phyloP scores from a whole-genome alignment of 2,888 invertebrate genomes.

The Neoscelio sp. region DNA sequence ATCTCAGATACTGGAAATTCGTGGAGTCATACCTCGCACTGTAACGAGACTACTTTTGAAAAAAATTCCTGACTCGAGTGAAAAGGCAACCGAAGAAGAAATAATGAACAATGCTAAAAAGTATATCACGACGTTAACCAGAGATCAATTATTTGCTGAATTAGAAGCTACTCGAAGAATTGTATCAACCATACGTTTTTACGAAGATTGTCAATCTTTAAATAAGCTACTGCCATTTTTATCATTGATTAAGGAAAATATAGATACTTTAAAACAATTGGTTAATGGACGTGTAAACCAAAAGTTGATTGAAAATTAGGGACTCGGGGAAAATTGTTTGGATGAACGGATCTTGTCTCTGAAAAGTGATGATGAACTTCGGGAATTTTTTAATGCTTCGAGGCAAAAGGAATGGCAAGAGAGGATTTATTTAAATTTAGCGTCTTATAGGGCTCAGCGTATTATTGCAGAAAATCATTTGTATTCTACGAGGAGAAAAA shows the following conservation, averaged over 20 bases:
- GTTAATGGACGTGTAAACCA: slow-evolving; percentile 73
- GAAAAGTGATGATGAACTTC: slow-evolving; percentile 77
- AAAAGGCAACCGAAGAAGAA: slow-evolving; percentile 67
- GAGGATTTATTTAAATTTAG: slow-evolving; percentile 77
- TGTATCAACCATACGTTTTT: too few relatives aligned
- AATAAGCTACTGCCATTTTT: slow-evolving; percentile 8
- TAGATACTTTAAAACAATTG: slow-evolving; percentile 71
- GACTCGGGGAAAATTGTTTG: slow-evolving; percentile 63
- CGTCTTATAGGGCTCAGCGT: slow-evolving; percentile 78
- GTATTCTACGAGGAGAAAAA: slow-evolving; percentile 76
- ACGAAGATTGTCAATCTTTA: slow-evolving; percentile 7
- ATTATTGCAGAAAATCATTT: slow-evolving; percentile 77
- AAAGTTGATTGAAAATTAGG: slow-evolving; percentile 56
- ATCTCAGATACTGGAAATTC: slow-evolving; percentile 77
- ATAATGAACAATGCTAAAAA: slow-evolving; percentile 1
- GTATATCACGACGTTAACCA: slow-evolving; percentile 70
- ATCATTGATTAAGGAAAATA: not conserved
- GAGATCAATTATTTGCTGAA: slow-evolving; percentile 76
- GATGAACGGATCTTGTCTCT: slow-evolving; percentile 74
- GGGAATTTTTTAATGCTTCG: slow-evolving; percentile 74
- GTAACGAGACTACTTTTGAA: slow-evolving; percentile 76
- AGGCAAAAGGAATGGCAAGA: slow-evolving; percentile 79
- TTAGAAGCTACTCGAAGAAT: slow-evolving; percentile 72
- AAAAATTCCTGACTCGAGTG: slow-evolving; percentile 75
- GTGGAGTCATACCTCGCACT: slow-evolving; percentile 77